phyloP scores from a whole-genome alignment of 1,140 invertebrate species.

The Drosophila subpulchrella region DNA sequence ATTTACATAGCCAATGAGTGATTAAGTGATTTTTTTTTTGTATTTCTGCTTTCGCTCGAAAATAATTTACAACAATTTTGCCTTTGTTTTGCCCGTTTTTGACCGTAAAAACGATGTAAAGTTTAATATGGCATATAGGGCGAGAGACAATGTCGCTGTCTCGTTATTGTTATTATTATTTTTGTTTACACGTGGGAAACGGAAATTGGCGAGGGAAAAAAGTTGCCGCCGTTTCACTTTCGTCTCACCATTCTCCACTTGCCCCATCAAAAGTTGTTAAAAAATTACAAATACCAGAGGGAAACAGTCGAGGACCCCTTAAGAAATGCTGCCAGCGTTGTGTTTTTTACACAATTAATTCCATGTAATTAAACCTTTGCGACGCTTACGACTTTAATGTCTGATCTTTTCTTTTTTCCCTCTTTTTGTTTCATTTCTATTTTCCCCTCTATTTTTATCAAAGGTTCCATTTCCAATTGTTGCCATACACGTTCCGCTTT shows the following conservation, averaged over 20 bases:
- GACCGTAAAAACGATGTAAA: conserved; percentile 13
- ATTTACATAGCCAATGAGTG: conserved; percentile 26
- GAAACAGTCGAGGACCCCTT: conserved; percentile 2
- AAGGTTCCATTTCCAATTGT: conserved; percentile 17
- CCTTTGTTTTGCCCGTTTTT: conserved; percentile 19
- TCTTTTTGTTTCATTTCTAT: neutral
- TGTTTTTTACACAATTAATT: conserved; percentile 29
- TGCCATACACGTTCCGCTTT: conserved; percentile 17
- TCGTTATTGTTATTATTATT: conserved; percentile 54
- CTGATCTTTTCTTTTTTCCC: neutral
- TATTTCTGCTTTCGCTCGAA: conserved; percentile 5
- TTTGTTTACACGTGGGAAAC: conserved; percentile 72
- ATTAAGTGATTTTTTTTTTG: conserved; percentile 28
- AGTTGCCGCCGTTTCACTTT: conserved; percentile 51
- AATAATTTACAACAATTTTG: conserved; percentile 8
- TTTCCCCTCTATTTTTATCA: conserved; percentile 5
- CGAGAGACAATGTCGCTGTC: conserved; percentile 30
- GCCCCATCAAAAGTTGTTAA: conserved; percentile 9
- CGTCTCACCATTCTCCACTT: conserved; percentile 19
- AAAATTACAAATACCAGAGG: conserved; percentile 31
- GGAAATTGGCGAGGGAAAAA: conserved; percentile 60
- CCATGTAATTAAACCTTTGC: conserved; percentile 61
- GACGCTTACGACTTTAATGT: conserved; percentile 16
- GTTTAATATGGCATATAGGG: conserved; percentile 30
- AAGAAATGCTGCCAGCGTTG: neutral